Evolutionary conservation across 2,888 invertebrate species (phyloP).

Genomic region (Nephrotoma guestfalica): DNA sequence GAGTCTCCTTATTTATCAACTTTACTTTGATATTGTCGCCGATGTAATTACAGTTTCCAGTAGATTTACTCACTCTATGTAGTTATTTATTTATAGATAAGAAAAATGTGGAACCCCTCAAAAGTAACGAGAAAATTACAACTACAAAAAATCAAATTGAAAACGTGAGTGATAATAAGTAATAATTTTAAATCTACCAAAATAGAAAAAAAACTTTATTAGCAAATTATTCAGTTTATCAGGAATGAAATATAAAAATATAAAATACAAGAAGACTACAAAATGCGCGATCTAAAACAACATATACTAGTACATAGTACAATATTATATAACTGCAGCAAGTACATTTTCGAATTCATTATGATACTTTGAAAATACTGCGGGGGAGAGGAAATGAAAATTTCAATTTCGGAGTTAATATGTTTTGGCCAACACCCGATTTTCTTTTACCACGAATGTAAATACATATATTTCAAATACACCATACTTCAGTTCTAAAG

Average conservation of each 20-base stretch:
- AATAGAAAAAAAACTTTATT: not conserved
- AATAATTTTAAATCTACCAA: not conserved
- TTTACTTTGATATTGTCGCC: not conserved
- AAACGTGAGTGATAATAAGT: not conserved
- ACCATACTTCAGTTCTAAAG: too few relatives aligned
- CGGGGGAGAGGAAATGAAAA: too few relatives aligned
- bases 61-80: not conserved
- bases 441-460: too few relatives aligned
- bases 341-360: too few relatives aligned
- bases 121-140: not conserved
- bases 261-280: not conserved
- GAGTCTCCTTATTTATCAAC: too few relatives aligned
- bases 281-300: not conserved
- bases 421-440: too few relatives aligned
- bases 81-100: not conserved
- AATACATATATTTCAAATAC: too few relatives aligned
- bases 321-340: too few relatives aligned
- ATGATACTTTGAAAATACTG: too few relatives aligned
- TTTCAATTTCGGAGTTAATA: too few relatives aligned
- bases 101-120: not conserved
- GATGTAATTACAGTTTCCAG: not conserved
- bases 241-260: not conserved
- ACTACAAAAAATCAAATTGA: not conserved
- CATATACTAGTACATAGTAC: too few relatives aligned
- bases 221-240: not conserved